These are phyloP conservation scores for Tanypteryx hageni DNA, from an alignment of 2,888 invertebrate species.

Conservation along the genomic window DNA sequence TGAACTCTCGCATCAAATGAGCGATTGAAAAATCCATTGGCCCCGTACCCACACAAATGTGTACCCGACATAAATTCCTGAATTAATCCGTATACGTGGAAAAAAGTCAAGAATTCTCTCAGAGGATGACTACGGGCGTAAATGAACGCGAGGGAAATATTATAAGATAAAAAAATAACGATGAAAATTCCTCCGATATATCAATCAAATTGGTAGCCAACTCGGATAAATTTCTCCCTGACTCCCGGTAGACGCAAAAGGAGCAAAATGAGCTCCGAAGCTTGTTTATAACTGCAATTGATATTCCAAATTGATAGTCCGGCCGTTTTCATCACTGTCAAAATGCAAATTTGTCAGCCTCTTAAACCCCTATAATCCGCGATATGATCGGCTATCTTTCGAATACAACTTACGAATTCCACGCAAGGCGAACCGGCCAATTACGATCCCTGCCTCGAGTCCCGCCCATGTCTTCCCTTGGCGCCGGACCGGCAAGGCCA, in stretches of 20 bases:
- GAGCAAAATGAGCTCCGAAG: background rate
- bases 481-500: slow-evolving; percentile 50
- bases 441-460: background rate
- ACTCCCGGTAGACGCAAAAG: background rate
- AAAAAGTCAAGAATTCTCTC: background rate
- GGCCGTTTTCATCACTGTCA: slow-evolving; percentile 58
- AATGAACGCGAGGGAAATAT: background rate
- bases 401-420: slow-evolving; percentile 54
- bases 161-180: background rate
- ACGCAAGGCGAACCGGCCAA: slow-evolving; percentile 62
- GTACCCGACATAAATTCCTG: too few species aligned
- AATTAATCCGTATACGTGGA: too few species aligned
- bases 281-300: slow-evolving; percentile 34
- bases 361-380: slow-evolving; percentile 59
- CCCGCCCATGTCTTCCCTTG: slow-evolving; percentile 48
- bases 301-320: slow-evolving; percentile 55
- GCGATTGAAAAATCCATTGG: too few species aligned
- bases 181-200: background rate
- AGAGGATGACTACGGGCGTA: background rate
- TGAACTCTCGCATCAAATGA: too few species aligned
- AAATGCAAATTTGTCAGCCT: slow-evolving; percentile 60
- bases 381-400: slow-evolving; percentile 50
- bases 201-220: slow-evolving; percentile 3
- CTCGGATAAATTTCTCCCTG: background rate
- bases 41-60: too few species aligned